A percentile compares a stretch with the other conserved stretches of the same genome.
phyloP scores from a whole-genome alignment of 2,797 vertebrate species.

The Rhinichthys osculus region DNA sequence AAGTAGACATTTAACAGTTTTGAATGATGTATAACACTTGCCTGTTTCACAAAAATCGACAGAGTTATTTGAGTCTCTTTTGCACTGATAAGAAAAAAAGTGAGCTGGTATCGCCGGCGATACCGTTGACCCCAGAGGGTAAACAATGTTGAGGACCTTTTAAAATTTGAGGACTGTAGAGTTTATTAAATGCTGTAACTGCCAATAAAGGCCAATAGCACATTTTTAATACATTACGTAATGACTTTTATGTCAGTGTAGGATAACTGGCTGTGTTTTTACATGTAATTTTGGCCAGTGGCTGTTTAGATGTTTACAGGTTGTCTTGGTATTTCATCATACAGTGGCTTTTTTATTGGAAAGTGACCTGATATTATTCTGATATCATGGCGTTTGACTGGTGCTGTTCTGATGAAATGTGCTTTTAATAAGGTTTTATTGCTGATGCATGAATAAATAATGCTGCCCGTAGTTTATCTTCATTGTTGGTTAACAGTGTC shows the following conservation, averaged over 20 bases:
- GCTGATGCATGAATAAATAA: constrained; percentile 41
- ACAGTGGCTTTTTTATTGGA: neutral
- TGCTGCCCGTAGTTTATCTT: constrained; percentile 16
- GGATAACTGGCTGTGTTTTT: neutral
- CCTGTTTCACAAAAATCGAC: too few species aligned
- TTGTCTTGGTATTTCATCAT: neutral
- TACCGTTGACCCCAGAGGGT: too few species aligned
- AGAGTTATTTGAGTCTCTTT: too few species aligned
- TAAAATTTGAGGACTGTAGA: neutral
- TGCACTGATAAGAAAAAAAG: too few species aligned
- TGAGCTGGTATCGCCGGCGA: too few species aligned
- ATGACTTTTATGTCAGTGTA: neutral
- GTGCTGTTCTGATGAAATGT: constrained; percentile 19
- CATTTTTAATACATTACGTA: neutral
- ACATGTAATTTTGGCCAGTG: neutral
- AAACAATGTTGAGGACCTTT: neutral
- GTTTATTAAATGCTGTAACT: neutral
- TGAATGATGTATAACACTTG: too few species aligned
- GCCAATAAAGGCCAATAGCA: neutral
- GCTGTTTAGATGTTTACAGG: constrained; percentile 17
- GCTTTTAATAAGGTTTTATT: constrained; percentile 38
- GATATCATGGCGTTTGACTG: constrained; percentile 30
- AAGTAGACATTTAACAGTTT: too few species aligned
- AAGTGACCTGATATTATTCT: constrained; percentile 32
- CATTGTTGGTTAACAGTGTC: constrained; percentile 37